phyloP scores from a whole-genome alignment of 2,797 vertebrate genomes.

The Xiphophorus birchmanni region DNA sequence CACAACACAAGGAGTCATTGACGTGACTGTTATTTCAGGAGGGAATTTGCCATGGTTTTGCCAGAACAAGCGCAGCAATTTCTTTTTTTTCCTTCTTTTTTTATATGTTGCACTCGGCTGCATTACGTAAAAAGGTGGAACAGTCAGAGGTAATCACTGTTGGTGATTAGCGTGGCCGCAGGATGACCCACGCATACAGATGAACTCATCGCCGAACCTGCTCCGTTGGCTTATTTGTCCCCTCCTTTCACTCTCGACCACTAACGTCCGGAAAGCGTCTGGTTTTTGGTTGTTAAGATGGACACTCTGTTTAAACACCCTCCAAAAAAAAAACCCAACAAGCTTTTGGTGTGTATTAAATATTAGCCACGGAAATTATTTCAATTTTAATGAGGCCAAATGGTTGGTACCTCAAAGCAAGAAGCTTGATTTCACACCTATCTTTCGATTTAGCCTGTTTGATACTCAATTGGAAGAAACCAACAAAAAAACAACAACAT shows the following conservation, averaged over 20 bases:
- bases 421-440: background rate
- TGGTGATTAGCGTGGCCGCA: conserved; percentile 33
- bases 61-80: conserved; percentile 10
- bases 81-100: background rate
- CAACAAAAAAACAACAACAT: background rate
- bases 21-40: conserved; percentile 50
- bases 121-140: conserved; percentile 8
- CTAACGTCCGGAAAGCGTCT: conserved; percentile 2
- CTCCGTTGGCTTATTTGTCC: background rate
- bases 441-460: background rate
- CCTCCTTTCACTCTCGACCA: background rate
- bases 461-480: background rate
- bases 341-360: background rate
- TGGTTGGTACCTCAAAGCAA: background rate
- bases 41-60: conserved; percentile 7
- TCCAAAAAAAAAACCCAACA: no score
- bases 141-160: conserved; percentile 2
- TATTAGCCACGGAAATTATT: background rate
- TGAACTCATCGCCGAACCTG: conserved; percentile 18
- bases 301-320: background rate
- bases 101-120: background rate
- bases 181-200: conserved; percentile 11
- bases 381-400: background rate
- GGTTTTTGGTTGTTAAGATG: conserved; percentile 9
- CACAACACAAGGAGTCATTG: conserved; percentile 48